Evolutionary conservation across 2,797 vertebrate genomes (phyloP).

Genomic region (Schizothorax lantsangensis): DNA sequence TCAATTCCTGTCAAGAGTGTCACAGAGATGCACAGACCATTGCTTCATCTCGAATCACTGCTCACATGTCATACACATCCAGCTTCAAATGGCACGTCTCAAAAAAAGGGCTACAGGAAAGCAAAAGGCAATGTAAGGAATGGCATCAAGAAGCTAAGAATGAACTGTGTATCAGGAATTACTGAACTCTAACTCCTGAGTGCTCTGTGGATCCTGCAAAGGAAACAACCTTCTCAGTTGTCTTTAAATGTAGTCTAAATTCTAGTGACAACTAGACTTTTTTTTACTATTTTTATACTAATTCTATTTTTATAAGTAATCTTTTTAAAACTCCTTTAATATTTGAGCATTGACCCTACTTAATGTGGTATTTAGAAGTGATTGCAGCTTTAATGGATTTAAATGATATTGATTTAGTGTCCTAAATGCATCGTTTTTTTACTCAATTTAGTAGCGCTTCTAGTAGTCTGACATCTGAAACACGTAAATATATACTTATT

Average conservation of each 20-base stretch:
- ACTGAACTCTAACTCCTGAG: constrained; percentile 11
- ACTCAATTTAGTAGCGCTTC: neutral
- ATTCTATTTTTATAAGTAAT: neutral
- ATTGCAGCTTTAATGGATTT: constrained; percentile 1
- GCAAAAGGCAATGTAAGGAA: constrained; percentile 21
- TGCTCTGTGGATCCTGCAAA: neutral
- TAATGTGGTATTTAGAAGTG: neutral
- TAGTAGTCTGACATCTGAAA: neutral
- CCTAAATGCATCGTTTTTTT: neutral
- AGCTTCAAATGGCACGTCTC: constrained; percentile 27
- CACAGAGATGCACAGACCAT: neutral
- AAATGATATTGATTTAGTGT: neutral
- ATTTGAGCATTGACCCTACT: neutral
- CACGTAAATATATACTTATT: neutral
- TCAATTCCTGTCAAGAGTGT: constrained; percentile 1
- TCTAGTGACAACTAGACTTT: neutral
- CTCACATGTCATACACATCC: constrained; percentile 29
- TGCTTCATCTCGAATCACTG: constrained; percentile 8
- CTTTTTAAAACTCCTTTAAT: neutral
- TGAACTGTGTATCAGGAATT: constrained; percentile 30
- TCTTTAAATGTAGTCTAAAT: constrained; percentile 19
- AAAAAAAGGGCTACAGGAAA: neutral
- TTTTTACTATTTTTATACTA: neutral
- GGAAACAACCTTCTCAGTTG: constrained; percentile 15
- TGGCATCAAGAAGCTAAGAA: constrained; percentile 9